Evolutionary conservation across 1,140 invertebrate genomes (phyloP).

Genomic region (Drosophila pseudoananassae): DNA sequence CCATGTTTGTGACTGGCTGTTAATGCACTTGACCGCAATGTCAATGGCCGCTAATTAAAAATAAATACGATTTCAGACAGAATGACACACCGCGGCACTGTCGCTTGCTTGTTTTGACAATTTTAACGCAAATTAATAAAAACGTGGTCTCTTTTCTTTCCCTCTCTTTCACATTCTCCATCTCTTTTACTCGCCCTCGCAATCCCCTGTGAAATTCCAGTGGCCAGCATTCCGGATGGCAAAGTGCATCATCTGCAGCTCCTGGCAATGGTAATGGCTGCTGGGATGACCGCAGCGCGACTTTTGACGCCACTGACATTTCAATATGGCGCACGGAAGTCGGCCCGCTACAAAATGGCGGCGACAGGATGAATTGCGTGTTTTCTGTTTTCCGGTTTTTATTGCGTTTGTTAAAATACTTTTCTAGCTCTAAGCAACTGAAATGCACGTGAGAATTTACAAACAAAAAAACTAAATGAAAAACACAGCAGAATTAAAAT

Average conservation of each 20-base stretch:
- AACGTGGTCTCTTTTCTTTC: conserved; percentile 16
- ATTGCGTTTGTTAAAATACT: conserved; percentile 50
- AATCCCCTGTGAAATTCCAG: background rate
- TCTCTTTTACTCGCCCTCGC: background rate
- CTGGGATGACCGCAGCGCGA: conserved; percentile 58
- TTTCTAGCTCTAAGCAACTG: conserved; percentile 80
- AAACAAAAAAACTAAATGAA: conserved; percentile 15
- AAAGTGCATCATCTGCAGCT: conserved; percentile 49
- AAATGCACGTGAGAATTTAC: conserved; percentile 83
- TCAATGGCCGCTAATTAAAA: conserved; percentile 72
- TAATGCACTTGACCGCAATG: conserved; percentile 71
- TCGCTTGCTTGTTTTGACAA: conserved; percentile 68
- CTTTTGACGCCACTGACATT: conserved; percentile 68
- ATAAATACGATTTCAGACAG: conserved; percentile 55
- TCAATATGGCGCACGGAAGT: conserved; percentile 77
- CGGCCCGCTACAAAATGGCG: conserved; percentile 70
- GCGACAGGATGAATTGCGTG: conserved; percentile 16
- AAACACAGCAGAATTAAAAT: conserved; percentile 7
- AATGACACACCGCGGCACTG: conserved; percentile 43
- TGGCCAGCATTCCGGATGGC: conserved; percentile 37
- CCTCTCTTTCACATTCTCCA: background rate
- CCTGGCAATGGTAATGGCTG: conserved; percentile 24
- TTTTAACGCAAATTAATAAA: conserved; percentile 73
- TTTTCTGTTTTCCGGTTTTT: conserved; percentile 16
- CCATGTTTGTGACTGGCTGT: conserved; percentile 6